Conservation (phyloP, 2,797 vertebrate species). For the Neomorphus geoffroyi region DNA sequence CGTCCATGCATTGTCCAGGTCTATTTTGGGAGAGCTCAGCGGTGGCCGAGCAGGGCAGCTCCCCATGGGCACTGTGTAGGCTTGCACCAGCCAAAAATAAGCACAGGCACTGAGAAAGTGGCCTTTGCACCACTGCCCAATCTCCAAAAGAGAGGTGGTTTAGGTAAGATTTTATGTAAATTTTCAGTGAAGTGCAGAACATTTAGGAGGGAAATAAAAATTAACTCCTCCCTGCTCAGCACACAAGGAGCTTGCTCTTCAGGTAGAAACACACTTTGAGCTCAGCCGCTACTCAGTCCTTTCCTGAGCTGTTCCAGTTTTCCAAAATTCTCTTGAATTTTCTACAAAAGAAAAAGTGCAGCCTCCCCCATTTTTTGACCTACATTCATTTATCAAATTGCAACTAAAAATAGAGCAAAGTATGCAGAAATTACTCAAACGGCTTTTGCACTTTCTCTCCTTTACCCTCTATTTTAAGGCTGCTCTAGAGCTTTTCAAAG, state of each 20-base stretch:
- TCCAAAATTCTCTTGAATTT: neutral
- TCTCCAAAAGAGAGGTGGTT: neutral
- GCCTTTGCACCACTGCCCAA: neutral
- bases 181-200: neutral
- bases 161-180: neutral
- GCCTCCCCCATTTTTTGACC: slow-evolving; percentile 1
- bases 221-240: neutral
- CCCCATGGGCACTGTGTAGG: neutral
- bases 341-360: neutral
- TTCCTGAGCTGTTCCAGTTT: neutral
- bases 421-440: neutral
- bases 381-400: slow-evolving; percentile 45
- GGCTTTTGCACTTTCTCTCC: neutral
- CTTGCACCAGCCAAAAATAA: neutral
- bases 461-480: neutral
- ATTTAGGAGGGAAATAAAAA: neutral
- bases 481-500: neutral
- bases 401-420: neutral
- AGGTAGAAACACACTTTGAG: neutral
- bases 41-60: neutral
- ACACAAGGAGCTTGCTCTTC: fast-evolving
- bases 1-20: too few relatives aligned
- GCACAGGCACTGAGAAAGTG: neutral
- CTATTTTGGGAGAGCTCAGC: neutral
- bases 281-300: neutral